Evolutionary conservation across 2,797 vertebrate species (phyloP).

Genomic region (Pseudomugil tenellus): DNA sequence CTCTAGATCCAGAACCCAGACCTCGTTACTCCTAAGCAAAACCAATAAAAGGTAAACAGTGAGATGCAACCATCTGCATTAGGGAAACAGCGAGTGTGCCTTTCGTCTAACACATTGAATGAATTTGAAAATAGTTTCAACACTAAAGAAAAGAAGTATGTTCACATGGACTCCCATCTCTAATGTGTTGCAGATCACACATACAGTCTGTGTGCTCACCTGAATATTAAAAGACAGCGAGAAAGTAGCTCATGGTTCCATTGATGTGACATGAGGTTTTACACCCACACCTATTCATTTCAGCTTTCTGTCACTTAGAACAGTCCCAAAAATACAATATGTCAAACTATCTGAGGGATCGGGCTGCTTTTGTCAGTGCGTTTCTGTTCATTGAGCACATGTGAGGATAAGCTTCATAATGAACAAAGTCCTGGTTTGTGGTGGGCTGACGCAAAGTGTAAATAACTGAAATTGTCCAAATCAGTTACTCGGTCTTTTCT

Average conservation of each 20-base stretch:
- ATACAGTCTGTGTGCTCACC: neutral
- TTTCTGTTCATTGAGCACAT: too few relatives aligned
- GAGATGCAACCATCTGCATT: neutral
- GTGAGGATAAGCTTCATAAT: too few relatives aligned
- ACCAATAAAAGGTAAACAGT: slow-evolving; percentile 8
- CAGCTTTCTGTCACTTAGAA: too few relatives aligned
- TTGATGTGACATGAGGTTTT: too few relatives aligned
- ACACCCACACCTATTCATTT: too few relatives aligned
- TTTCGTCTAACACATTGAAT: neutral
- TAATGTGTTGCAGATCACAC: too few relatives aligned
- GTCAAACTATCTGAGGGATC: neutral
- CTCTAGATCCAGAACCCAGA: slow-evolving; percentile 97
- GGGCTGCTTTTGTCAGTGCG: too few relatives aligned
- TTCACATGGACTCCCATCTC: too few relatives aligned
- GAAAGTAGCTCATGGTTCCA: neutral
- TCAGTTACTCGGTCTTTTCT: neutral
- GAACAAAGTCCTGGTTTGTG: neutral
- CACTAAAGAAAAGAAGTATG: neutral
- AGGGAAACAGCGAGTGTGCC: neutral
- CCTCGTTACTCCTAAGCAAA: slow-evolving; percentile 92
- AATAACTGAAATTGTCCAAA: neutral
- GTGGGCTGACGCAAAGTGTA: neutral
- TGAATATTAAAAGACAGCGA: neutral
- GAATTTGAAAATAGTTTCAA: neutral
- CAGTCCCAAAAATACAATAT: neutral